Evolutionary conservation across 2,113 vertebrate species (phyloP).

Genomic region (Zosterops pallidus): DNA sequence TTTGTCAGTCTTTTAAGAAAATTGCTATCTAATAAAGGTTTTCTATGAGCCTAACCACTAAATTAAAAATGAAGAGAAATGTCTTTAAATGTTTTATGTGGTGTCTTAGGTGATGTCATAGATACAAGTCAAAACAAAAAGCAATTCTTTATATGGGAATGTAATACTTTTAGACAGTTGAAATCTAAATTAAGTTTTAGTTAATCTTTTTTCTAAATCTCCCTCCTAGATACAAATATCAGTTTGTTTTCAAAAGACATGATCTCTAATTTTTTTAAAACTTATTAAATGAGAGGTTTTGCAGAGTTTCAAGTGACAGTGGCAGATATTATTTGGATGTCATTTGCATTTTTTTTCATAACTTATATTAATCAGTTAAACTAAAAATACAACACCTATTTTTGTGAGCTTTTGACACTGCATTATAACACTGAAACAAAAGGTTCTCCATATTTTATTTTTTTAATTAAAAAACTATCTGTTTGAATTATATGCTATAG

Average conservation of each 20-base stretch:
- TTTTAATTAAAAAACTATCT: not conserved
- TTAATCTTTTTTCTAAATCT: not conserved
- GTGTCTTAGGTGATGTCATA: not conserved
- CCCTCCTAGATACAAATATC: not conserved
- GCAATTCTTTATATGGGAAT: not conserved
- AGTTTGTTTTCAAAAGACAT: not conserved
- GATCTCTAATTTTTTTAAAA: not conserved
- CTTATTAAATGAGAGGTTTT: not conserved
- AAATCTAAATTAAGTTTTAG: not conserved
- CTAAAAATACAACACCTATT: not conserved
- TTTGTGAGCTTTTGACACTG: not conserved
- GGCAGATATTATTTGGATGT: not conserved
- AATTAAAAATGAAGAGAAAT: not conserved
- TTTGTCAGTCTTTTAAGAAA: constrained; percentile 31
- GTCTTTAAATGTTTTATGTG: not conserved
- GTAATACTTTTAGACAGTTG: not conserved
- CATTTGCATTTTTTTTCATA: not conserved
- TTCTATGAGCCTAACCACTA: not conserved
- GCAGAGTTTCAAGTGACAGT: not conserved
- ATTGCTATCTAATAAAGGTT: constrained; percentile 12
- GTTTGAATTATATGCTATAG: not conserved
- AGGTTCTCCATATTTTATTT: not conserved
- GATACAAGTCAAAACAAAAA: not conserved
- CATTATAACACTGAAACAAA: not conserved
- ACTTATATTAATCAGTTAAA: not conserved